phyloP scores from a whole-genome alignment of 2,113 vertebrate species.

The Paracanthobrama guichenoti region DNA sequence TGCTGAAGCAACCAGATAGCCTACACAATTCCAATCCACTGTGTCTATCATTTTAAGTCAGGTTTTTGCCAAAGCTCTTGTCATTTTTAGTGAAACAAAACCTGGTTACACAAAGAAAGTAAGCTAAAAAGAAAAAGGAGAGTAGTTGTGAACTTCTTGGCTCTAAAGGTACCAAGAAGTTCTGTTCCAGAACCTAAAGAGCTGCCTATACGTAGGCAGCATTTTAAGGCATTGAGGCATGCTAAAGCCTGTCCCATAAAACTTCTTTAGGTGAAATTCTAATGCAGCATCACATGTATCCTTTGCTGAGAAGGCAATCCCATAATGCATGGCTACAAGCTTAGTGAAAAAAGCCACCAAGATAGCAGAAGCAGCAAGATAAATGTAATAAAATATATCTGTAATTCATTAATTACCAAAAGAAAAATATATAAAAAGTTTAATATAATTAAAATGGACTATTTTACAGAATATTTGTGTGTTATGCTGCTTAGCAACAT shows the following conservation, averaged over 20 bases:
- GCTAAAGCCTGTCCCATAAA: background rate
- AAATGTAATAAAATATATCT: background rate
- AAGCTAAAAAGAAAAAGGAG: background rate
- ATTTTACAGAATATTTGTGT: background rate
- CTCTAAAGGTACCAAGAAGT: background rate
- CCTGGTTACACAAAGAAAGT: background rate
- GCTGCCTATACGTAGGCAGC: background rate
- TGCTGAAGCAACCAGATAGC: background rate
- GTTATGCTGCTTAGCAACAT: background rate
- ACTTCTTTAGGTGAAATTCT: background rate
- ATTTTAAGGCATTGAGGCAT: background rate
- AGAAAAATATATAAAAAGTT: background rate
- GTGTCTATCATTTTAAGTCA: background rate
- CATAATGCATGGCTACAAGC: background rate
- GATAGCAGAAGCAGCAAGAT: background rate
- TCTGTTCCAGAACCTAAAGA: background rate
- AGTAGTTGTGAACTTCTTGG: background rate
- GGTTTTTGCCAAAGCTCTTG: background rate
- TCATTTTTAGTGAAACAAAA: background rate
- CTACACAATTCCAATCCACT: background rate
- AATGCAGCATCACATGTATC: background rate
- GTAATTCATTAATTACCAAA: background rate
- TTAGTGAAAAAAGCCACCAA: background rate
- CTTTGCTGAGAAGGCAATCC: background rate
- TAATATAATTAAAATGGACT: background rate